Percentiles rank a stretch among this genome's conserved stretches.
Evolutionary conservation across 2,113 vertebrate species (phyloP).

Genomic region (Xenopus borealis): DNA sequence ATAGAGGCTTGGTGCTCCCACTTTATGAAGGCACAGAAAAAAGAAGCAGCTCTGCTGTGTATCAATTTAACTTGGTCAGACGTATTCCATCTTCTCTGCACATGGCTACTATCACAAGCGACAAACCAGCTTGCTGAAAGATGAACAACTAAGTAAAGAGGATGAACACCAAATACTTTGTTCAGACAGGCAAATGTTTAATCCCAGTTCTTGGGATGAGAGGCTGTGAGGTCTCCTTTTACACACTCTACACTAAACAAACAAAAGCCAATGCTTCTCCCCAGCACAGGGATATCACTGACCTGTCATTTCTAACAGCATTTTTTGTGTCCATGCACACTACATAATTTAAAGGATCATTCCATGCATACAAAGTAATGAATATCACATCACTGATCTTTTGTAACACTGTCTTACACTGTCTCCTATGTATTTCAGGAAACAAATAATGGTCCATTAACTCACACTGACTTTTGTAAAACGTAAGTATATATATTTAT

Average conservation of each 20-base stretch:
- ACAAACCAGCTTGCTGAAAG: slow-evolving; percentile 50
- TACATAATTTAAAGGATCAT: slow-evolving; percentile 23
- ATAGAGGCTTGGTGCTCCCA: slow-evolving; percentile 20
- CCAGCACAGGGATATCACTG: slow-evolving; percentile 16
- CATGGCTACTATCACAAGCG: slow-evolving; percentile 44
- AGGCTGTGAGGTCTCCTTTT: slow-evolving; percentile 46
- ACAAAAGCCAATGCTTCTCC: slow-evolving; percentile 19
- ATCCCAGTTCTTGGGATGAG: slow-evolving; percentile 34
- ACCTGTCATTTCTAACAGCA: slow-evolving; percentile 34
- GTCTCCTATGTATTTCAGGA: slow-evolving; percentile 15
- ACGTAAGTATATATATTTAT: no score
- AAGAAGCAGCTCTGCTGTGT: slow-evolving; percentile 62
- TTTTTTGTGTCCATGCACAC: not conserved
- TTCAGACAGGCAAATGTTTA: slow-evolving; percentile 48
- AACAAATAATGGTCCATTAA: slow-evolving; percentile 28
- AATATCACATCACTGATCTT: slow-evolving; percentile 18
- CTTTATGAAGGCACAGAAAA: slow-evolving; percentile 56
- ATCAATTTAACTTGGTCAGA: slow-evolving; percentile 77
- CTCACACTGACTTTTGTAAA: not conserved
- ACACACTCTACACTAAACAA: slow-evolving; percentile 43
- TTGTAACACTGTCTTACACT: slow-evolving; percentile 35
- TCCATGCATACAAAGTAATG: slow-evolving; percentile 24
- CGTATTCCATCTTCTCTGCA: slow-evolving; percentile 55
- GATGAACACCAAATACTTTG: slow-evolving; percentile 35
- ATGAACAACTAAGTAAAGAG: slow-evolving; percentile 48